phyloP scores from a whole-genome alignment of 2,113 vertebrate species.

The Phoxinus phoxinus region DNA sequence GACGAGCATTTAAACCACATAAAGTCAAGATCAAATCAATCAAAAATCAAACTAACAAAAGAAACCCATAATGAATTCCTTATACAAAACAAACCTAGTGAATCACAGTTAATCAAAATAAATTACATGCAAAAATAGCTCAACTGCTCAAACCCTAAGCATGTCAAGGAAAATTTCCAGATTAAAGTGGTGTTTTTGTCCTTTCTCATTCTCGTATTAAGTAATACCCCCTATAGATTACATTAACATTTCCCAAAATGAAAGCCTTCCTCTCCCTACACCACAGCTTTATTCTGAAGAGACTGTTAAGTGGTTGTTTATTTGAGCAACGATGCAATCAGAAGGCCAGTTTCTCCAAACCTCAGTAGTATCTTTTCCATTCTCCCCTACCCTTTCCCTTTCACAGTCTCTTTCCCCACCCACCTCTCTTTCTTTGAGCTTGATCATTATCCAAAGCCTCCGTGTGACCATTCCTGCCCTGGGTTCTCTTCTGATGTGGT shows the following conservation, averaged over 20 bases:
- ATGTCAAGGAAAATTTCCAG: background rate
- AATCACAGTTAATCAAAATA: background rate
- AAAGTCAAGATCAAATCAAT: background rate
- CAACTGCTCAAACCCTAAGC: too few relatives aligned
- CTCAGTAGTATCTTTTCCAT: constrained; percentile 58
- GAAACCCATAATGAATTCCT: background rate
- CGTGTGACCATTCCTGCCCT: constrained; percentile 69
- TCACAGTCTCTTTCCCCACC: constrained; percentile 58
- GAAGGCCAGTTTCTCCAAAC: constrained; percentile 62
- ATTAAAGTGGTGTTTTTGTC: background rate
- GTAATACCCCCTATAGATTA: background rate
- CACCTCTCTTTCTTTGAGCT: constrained; percentile 41
- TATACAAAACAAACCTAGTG: background rate
- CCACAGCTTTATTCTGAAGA: constrained; percentile 68
- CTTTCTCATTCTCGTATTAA: background rate
- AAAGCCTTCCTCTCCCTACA: constrained; percentile 63
- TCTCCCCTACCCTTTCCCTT: constrained; percentile 57
- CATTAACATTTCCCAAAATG: constrained; percentile 5
- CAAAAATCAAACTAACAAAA: background rate
- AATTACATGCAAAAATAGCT: background rate
- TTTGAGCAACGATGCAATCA: constrained; percentile 75
- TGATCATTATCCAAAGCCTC: constrained; percentile 72
- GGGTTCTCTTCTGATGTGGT: constrained; percentile 71
- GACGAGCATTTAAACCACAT: background rate
- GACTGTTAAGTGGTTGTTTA: constrained; percentile 71